A percentile compares a stretch with the other conserved stretches of the same genome.
These are phyloP conservation scores for Echeneis naucrates DNA, from an alignment of 2,797 vertebrate species.

Conservation along the genomic window DNA sequence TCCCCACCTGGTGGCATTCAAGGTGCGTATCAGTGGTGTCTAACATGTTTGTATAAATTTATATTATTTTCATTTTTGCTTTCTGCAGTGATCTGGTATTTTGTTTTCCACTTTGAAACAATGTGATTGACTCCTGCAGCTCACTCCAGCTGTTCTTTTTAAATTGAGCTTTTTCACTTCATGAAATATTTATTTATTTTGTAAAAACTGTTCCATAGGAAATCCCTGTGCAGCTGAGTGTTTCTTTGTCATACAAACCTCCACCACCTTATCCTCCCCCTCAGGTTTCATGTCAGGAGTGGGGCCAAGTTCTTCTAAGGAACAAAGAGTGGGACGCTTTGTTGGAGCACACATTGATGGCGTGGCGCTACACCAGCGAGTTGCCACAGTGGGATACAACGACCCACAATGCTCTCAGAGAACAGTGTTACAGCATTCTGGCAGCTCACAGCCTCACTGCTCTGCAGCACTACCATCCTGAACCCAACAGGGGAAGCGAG, in stretches of 20 bases:
- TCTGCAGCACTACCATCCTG: conserved; percentile 70
- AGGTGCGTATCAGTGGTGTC: conserved; percentile 64
- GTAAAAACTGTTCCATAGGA: not conserved
- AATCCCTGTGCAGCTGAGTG: not conserved
- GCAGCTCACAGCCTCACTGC: conserved; percentile 70
- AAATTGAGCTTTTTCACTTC: not conserved
- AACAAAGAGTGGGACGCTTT: conserved; percentile 77
- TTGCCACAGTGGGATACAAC: conserved; percentile 83
- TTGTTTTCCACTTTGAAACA: not conserved
- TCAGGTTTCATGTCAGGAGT: conserved; percentile 83
- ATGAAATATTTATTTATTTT: not conserved
- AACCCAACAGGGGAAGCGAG: conserved; percentile 61
- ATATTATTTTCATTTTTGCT: no score
- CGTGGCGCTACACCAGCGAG: conserved; percentile 80
- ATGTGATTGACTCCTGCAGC: not conserved
- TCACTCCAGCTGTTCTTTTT: not conserved
- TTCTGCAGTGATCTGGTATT: no score
- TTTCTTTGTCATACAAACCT: conserved; percentile 4
- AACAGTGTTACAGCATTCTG: conserved; percentile 79
- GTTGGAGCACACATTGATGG: conserved; percentile 79
- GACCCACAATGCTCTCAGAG: conserved; percentile 75
- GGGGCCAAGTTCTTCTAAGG: conserved; percentile 77
- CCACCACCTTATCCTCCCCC: not conserved
- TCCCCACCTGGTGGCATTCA: conserved; percentile 82
- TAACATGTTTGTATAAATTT: no score